These are phyloP conservation scores for Periplaneta americana DNA, from an alignment of 1,140 invertebrate genomes.

Conservation along the genomic window DNA sequence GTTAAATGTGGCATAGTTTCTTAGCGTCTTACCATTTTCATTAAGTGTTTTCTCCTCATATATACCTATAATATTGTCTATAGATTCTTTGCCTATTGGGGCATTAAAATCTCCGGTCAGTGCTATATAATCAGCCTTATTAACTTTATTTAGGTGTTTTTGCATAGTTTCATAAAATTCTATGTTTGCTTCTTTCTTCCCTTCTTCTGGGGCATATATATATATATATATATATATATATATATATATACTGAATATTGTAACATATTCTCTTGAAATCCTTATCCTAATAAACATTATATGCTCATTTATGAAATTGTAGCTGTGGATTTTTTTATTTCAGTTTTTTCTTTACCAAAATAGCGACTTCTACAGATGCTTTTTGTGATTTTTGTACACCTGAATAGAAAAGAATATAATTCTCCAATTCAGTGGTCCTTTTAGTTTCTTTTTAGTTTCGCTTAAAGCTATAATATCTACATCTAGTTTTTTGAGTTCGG, in stretches of 20 bases:
- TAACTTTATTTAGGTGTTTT: neutral
- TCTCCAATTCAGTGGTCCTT: no score
- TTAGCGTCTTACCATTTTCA: neutral
- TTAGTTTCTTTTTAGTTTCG: no score
- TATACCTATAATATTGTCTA: neutral
- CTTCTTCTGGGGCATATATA: neutral
- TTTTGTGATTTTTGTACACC: no score
- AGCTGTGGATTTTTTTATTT: neutral
- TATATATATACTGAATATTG: neutral
- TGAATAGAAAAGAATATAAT: no score
- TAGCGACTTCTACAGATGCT: no score
- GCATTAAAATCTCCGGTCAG: neutral
- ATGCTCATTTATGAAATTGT: neutral
- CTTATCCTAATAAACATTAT: neutral
- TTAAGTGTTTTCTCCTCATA: neutral
- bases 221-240: no score
- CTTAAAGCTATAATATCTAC: no score
- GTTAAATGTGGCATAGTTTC: no score
- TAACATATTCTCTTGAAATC: neutral
- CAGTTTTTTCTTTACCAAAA: neutral
- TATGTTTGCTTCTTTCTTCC: neutral
- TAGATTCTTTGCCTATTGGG: neutral
- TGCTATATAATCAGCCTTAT: neutral
- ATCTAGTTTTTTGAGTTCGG: no score
- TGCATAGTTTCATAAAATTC: neutral